phyloP scores from a whole-genome alignment of 2,888 invertebrate species.

The Carterocephalus palaemon region DNA sequence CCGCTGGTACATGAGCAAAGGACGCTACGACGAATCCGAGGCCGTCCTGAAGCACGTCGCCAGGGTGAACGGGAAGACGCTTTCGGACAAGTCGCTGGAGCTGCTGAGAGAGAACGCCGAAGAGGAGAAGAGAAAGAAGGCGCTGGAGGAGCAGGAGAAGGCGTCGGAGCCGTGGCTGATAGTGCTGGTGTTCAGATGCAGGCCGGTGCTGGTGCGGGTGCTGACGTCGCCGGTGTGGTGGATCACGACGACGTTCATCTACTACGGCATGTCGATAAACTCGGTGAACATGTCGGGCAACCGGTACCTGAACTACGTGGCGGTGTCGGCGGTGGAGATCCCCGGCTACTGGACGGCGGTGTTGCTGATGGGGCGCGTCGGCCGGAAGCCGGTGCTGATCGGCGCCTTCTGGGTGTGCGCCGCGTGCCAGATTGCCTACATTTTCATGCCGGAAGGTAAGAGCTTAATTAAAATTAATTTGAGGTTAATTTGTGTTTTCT shows the following conservation, averaged over 20 bases:
- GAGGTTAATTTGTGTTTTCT: too few relatives aligned
- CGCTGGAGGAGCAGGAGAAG: constrained; percentile 34
- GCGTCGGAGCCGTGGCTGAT: constrained; percentile 52
- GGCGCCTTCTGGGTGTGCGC: constrained; percentile 34
- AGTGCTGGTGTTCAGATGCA: constrained; percentile 49
- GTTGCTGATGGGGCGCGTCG: constrained; percentile 68
- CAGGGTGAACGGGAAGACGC: constrained; percentile 69
- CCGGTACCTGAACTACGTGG: constrained; percentile 82
- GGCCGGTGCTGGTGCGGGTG: constrained; percentile 46
- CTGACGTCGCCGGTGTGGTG: constrained; percentile 82
- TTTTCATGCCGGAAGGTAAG: constrained; percentile 32
- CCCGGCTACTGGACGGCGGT: constrained; percentile 81
- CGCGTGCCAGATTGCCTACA: constrained; percentile 33
- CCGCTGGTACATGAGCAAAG: constrained; percentile 86
- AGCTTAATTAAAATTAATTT: background rate
- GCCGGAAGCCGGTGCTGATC: constrained; percentile 53
- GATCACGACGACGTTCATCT: constrained; percentile 84
- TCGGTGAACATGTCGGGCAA: constrained; percentile 83
- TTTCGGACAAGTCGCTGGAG: constrained; percentile 50
- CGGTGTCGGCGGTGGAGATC: constrained; percentile 80
- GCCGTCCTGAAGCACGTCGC: constrained; percentile 80
- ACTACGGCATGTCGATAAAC: constrained; percentile 85
- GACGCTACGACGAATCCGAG: constrained; percentile 81
- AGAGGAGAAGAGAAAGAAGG: constrained; percentile 41
- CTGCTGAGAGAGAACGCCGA: constrained; percentile 42